Percentiles rank a stretch among this genome's conserved stretches.
These are phyloP conservation scores for Rhogogaster chlorosoma DNA, from an alignment of 2,888 invertebrate genomes.

Conservation along the genomic window DNA sequence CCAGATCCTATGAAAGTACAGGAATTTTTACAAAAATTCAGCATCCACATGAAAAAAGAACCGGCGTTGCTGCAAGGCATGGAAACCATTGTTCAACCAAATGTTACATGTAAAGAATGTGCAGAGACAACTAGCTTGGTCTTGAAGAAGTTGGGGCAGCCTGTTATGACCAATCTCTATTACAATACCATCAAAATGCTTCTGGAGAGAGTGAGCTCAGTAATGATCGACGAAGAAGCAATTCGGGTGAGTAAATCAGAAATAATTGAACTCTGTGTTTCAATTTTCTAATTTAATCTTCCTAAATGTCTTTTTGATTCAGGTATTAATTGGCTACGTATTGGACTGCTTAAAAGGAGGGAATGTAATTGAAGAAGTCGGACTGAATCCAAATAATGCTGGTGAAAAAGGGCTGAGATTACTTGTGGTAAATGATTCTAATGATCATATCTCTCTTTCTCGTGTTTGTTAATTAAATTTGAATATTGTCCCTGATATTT, in stretches of 20 bases:
- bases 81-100: conserved; percentile 92
- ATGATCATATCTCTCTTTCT: conserved; percentile 6
- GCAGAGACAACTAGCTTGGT: conserved; percentile 92
- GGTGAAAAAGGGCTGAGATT: conserved; percentile 94
- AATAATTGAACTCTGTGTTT: not conserved
- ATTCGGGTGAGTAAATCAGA: conserved; percentile 81
- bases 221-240: conserved; percentile 96
- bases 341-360: conserved; percentile 86
- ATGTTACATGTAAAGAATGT: conserved; percentile 96
- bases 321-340: conserved; percentile 81
- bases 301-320: conserved; percentile 53
- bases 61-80: conserved; percentile 86
- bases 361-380: conserved; percentile 86
- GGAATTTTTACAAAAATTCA: conserved; percentile 92
- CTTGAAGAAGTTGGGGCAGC: conserved; percentile 95
- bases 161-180: conserved; percentile 96
- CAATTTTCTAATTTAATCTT: conserved; percentile 23
- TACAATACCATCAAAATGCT: conserved; percentile 98
- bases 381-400: conserved; percentile 89
- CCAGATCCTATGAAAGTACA: conserved; percentile 96
- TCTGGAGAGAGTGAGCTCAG: conserved; percentile 95
- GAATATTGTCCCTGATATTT: not conserved
- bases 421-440: conserved; percentile 82
- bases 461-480: not conserved
- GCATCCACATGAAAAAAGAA: conserved; percentile 88